Evolutionary conservation across 2,113 vertebrate genomes (phyloP), one percentile per base, ranked within the genome.

Genomic region (Poecilia latipinna): DNA sequence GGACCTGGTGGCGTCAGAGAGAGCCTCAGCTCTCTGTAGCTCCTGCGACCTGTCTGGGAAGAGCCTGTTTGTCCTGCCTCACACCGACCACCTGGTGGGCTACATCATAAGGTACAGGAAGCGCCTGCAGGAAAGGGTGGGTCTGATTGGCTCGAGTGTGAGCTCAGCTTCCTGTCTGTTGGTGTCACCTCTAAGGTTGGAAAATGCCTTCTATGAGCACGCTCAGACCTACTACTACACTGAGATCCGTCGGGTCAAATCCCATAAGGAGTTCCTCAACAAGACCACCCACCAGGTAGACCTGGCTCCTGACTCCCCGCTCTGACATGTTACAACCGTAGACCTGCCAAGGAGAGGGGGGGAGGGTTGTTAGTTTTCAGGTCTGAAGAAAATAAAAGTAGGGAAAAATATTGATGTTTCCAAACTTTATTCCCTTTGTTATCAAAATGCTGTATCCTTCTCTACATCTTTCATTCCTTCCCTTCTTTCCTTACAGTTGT

Each of bases 131-230:
- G n/a, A n/a, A n/a, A n/a, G 32, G 37, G 24, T 17, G 37, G 37
- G n/a, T 44, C 37, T 28, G n/a, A 3, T 12, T 22, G 28, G 65
- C 29, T 1, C 17, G 17, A 8, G 2, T 24, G 31, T 71, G n/a
- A 37, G 22, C 37, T 70, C 26, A 66, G 0, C 0, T 22, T 72
- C 24, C 10, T 68, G 29, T 42, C 4, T 57, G 13, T 22, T 24
- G 1, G 7, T 75, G 17, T 77, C 1, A 19, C 70, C 44, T 12
- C 79, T 28, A 87, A 99, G 98, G 90, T 92, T 99, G 92, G 98
- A 99, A 93, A 99, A 99, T 39, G 98, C 98, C 5, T 99, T 99
- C 92, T 99, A 99, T 80, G 98, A 99, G 68, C 98, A 99, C 7
- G 96, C 98, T 12, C 98, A 99, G 90, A 98, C 97, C 4, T 99